These are phyloP conservation scores for Sclerodermus sp. DNA, from an alignment of 2,888 invertebrate species.

Conservation along the genomic window DNA sequence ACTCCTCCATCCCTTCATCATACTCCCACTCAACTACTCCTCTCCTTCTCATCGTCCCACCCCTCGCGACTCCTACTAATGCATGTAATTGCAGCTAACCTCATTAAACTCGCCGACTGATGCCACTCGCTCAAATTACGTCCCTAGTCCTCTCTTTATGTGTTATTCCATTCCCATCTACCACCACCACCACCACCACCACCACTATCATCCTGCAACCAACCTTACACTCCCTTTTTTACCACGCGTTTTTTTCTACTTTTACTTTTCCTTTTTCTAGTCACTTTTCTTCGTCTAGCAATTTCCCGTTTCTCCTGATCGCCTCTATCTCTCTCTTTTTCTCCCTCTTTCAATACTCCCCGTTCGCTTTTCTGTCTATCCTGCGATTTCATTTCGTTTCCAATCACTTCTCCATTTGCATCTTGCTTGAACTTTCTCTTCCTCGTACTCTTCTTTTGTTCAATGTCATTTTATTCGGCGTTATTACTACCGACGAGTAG, in stretches of 20 bases:
- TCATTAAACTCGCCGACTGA: conserved; percentile 54
- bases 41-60: conserved; percentile 23
- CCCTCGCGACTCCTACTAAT: conserved; percentile 42
- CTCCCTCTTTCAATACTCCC: no score
- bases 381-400: no score
- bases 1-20: conserved; percentile 10
- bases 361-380: no score
- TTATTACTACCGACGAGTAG: no score
- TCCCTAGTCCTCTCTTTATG: conserved; percentile 16
- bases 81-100: conserved; percentile 56
- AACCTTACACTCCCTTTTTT: neutral
- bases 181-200: neutral
- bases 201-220: neutral
- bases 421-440: no score
- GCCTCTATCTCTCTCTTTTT: no score
- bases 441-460: no score
- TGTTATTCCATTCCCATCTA: conserved; percentile 6
- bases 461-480: no score
- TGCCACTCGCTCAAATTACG: conserved; percentile 49
- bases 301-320: no score
- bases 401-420: no score
- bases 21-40: conserved; percentile 19
- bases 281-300: no score
- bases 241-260: neutral
- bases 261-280: no score